phyloP scores from a whole-genome alignment of 2,113 vertebrate genomes.

The Plestiodon gilberti region DNA sequence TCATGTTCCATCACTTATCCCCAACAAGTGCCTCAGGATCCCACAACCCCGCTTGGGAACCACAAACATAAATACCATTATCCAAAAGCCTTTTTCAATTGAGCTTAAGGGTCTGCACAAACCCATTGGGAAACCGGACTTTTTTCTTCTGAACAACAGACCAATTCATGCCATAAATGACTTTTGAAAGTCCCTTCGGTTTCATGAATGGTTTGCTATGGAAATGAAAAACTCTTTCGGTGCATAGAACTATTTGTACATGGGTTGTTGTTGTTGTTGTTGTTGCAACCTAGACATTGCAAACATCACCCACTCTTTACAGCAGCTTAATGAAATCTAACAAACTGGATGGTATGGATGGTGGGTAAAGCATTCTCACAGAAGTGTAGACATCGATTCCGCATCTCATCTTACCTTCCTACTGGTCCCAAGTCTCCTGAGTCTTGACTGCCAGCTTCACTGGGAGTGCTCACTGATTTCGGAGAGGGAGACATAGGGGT shows the following conservation, averaged over 20 bases:
- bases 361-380: neutral
- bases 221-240: too few species aligned
- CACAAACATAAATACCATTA: too few species aligned
- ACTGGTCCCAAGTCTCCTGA: conserved; percentile 88
- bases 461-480: conserved; percentile 98
- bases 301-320: neutral
- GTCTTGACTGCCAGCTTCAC: conserved; percentile 96
- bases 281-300: neutral
- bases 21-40: neutral
- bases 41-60: neutral
- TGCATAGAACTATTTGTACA: neutral
- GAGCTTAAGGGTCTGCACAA: neutral
- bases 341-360: neutral
- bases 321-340: neutral
- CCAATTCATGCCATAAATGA: neutral
- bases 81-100: neutral
- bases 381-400: conserved; percentile 35
- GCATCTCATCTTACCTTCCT: conserved; percentile 83
- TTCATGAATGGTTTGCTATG: neutral
- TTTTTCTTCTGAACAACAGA: neutral
- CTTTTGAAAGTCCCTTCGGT: neutral
- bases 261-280: too few species aligned
- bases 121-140: neutral
- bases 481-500: conserved; percentile 96
- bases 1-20: neutral